These are phyloP conservation scores for Eupelmus urozonus DNA, from an alignment of 2,888 invertebrate species.

Conservation along the genomic window DNA sequence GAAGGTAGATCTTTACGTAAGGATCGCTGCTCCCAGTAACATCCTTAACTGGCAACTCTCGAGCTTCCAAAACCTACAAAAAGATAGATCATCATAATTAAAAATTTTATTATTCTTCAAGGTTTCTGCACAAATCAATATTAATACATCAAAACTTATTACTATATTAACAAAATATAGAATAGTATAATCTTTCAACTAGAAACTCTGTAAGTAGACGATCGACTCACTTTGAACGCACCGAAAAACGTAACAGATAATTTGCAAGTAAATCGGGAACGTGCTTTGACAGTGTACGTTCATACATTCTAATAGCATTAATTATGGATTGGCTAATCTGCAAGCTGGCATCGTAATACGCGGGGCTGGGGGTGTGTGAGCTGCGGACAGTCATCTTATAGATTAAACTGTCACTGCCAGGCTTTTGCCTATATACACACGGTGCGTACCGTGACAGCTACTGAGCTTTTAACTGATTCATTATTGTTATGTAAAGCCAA, in stretches of 20 bases:
- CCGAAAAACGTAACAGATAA: too few species aligned
- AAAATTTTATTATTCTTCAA: not conserved
- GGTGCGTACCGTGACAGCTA: not conserved
- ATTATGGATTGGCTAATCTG: constrained; percentile 5
- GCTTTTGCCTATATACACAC: not conserved
- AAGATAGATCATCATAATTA: not conserved
- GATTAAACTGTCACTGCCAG: constrained; percentile 33
- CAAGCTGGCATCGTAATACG: not conserved
- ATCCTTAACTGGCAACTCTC: constrained; percentile 90
- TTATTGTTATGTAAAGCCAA: constrained; percentile 7
- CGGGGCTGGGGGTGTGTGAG: too few species aligned
- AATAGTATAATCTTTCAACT: too few species aligned
- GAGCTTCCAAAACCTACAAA: constrained; percentile 84
- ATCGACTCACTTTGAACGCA: too few species aligned
- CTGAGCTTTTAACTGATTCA: not conserved
- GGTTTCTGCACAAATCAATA: too few species aligned
- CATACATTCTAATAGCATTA: too few species aligned
- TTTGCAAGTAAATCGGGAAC: too few species aligned
- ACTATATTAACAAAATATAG: too few species aligned
- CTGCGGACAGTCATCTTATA: constrained; percentile 9
- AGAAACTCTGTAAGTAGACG: too few species aligned
- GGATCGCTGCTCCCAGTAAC: constrained; percentile 92
- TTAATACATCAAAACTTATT: too few species aligned
- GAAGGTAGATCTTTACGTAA: constrained; percentile 90
- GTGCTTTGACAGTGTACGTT: too few species aligned